Evolutionary conservation across 2,888 invertebrate species (phyloP).

Genomic region (Lymantria dispar): DNA sequence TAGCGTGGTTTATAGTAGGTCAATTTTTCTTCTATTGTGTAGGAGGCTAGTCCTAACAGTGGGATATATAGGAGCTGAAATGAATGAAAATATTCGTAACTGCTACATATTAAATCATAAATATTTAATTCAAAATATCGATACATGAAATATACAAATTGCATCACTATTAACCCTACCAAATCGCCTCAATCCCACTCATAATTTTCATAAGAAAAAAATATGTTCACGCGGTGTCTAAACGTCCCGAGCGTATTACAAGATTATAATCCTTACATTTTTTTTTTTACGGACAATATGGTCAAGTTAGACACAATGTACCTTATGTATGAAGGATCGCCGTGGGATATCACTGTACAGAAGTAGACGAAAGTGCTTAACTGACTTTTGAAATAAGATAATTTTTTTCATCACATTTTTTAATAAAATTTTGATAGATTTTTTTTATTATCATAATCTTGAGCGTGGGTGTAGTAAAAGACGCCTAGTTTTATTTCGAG

Average conservation of each 20-base stretch:
- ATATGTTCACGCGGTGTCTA: constrained; percentile 45
- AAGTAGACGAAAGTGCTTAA: constrained; percentile 8
- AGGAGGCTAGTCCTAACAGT: too few species aligned
- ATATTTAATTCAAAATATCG: constrained; percentile 7
- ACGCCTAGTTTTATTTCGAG: too few species aligned
- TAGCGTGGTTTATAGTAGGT: too few species aligned
- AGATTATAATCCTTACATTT: constrained; percentile 59
- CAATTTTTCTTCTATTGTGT: too few species aligned
- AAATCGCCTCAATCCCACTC: constrained; percentile 58
- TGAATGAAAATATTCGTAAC: too few species aligned
- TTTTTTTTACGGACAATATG: constrained; percentile 58
- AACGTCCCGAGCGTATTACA: constrained; percentile 54
- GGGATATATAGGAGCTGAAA: too few species aligned
- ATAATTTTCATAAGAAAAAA: constrained; percentile 62
- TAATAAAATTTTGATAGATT: too few species aligned
- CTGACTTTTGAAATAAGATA: not conserved
- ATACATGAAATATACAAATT: constrained; percentile 17
- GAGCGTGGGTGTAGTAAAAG: too few species aligned
- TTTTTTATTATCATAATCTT: too few species aligned
- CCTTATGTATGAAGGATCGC: constrained; percentile 52
- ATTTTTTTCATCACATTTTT: too few species aligned
- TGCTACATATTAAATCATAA: too few species aligned
- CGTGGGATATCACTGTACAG: constrained; percentile 21
- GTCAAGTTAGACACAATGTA: constrained; percentile 70
- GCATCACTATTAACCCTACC: constrained; percentile 34